phyloP scores from a whole-genome alignment of 2,888 invertebrate species.

The Nemapogon koenigi region DNA sequence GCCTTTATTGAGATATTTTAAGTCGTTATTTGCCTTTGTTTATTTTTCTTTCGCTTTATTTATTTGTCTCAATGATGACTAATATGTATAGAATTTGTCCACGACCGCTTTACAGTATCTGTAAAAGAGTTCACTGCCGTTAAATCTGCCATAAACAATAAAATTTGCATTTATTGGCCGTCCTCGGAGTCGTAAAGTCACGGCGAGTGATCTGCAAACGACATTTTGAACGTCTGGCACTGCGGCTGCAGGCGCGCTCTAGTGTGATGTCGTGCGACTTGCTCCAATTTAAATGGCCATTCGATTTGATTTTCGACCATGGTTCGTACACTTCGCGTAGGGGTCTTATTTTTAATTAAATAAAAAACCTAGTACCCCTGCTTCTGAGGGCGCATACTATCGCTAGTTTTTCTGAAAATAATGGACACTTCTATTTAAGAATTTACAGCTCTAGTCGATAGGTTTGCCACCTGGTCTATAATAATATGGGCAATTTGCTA shows the following conservation, averaged over 20 bases:
- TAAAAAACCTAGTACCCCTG: too few relatives aligned
- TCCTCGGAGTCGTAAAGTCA: slow-evolving; percentile 54
- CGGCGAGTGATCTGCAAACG: slow-evolving; percentile 51
- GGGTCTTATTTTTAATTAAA: too few relatives aligned
- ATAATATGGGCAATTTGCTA: too few relatives aligned
- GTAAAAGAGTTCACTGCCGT: slow-evolving; percentile 57
- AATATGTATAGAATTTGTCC: slow-evolving; percentile 15
- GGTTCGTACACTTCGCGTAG: too few relatives aligned
- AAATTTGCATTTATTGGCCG: slow-evolving; percentile 65
- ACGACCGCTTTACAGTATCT: slow-evolving; percentile 48
- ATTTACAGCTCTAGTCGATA: too few relatives aligned
- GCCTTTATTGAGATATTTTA: slow-evolving; percentile 1
- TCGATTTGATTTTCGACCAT: slow-evolving; percentile 50
- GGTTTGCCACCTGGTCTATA: too few relatives aligned
- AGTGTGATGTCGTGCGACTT: slow-evolving; percentile 20
- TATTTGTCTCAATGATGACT: background rate
- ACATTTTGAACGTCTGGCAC: slow-evolving; percentile 51
- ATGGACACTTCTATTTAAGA: too few relatives aligned
- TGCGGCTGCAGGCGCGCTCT: slow-evolving; percentile 21
- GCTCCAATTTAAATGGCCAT: slow-evolving; percentile 53
- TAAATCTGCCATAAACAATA: slow-evolving; percentile 61
- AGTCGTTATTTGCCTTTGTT: background rate
- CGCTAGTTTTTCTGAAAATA: too few relatives aligned
- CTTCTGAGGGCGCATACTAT: too few relatives aligned
- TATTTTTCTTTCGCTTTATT: background rate